These are phyloP conservation scores for Notodonta dromedarius DNA, from an alignment of 2,888 invertebrate genomes.

Conservation along the genomic window DNA sequence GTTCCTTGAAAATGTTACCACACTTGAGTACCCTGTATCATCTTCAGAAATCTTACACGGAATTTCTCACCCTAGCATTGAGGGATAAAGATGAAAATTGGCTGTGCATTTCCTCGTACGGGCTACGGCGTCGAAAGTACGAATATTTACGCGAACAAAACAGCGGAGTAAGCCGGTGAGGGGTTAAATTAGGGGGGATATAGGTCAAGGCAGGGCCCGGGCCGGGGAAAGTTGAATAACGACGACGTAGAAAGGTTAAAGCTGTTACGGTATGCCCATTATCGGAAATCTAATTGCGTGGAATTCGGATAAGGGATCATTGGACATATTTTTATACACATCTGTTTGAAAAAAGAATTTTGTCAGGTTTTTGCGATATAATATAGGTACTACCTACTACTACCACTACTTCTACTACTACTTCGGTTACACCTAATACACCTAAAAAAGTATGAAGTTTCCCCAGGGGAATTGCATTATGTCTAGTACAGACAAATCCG, in stretches of 20 bases:
- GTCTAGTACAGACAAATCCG: background rate
- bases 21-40: slow-evolving; percentile 19
- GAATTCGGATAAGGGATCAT: slow-evolving; percentile 25
- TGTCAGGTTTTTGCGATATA: no score
- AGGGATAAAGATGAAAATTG: slow-evolving; percentile 30
- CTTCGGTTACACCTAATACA: no score
- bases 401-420: no score
- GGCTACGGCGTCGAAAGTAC: slow-evolving; percentile 22
- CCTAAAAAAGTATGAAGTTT: no score
- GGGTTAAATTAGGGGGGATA: slow-evolving; percentile 54
- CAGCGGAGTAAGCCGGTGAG: slow-evolving; percentile 36
- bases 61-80: slow-evolving; percentile 16
- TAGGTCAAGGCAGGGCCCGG: slow-evolving; percentile 63
- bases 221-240: slow-evolving; percentile 45
- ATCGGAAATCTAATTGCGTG: slow-evolving; percentile 37
- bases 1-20: slow-evolving; percentile 26
- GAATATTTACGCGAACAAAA: slow-evolving; percentile 41
- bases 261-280: slow-evolving; percentile 30
- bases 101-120: slow-evolving; percentile 12
- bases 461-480: slow-evolving; percentile 34
- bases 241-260: slow-evolving; percentile 34
- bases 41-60: slow-evolving; percentile 5
- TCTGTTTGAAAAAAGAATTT: no score
- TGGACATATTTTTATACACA: slow-evolving; percentile 8
- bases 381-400: no score